Evolutionary conservation across 2,888 invertebrate genomes (phyloP).

Genomic region (Adelognathus sp.): DNA sequence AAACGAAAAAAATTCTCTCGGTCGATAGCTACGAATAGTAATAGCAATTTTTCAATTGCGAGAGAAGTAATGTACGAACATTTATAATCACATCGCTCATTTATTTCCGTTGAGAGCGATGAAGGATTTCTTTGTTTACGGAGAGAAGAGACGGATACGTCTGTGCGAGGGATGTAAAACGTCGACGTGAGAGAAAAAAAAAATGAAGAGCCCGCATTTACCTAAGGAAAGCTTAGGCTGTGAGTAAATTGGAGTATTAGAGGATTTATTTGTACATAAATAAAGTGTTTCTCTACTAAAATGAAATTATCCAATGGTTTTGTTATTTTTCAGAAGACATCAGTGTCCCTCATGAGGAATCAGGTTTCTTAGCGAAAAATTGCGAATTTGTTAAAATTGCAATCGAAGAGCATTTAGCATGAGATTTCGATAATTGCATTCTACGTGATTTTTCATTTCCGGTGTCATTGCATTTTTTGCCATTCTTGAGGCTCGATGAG

Average conservation of each 20-base stretch:
- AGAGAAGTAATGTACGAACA: not conserved
- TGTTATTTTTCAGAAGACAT: not conserved
- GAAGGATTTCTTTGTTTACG: slow-evolving; percentile 26
- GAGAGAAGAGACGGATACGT: slow-evolving; percentile 21
- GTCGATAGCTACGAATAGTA: not conserved
- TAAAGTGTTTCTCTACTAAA: slow-evolving; percentile 75
- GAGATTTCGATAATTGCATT: too few species aligned
- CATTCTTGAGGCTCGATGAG: too few species aligned
- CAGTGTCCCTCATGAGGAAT: too few species aligned
- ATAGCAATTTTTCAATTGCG: not conserved
- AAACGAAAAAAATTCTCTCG: not conserved
- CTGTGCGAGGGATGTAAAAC: slow-evolving; percentile 34
- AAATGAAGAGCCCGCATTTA: slow-evolving; percentile 77
- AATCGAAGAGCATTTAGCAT: too few species aligned
- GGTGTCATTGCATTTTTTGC: too few species aligned
- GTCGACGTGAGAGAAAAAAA: slow-evolving; percentile 43
- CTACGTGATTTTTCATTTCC: too few species aligned
- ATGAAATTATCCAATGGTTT: slow-evolving; percentile 12
- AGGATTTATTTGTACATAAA: slow-evolving; percentile 80
- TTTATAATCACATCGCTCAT: not conserved
- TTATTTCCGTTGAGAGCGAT: not conserved
- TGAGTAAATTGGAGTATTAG: slow-evolving; percentile 79
- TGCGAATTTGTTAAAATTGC: too few species aligned
- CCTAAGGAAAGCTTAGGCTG: slow-evolving; percentile 80
- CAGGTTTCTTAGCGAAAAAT: too few species aligned